Base-by-base conservation (phyloP, 2,797 vertebrate species). In the Phrynocephalus forsythii region DNA sequence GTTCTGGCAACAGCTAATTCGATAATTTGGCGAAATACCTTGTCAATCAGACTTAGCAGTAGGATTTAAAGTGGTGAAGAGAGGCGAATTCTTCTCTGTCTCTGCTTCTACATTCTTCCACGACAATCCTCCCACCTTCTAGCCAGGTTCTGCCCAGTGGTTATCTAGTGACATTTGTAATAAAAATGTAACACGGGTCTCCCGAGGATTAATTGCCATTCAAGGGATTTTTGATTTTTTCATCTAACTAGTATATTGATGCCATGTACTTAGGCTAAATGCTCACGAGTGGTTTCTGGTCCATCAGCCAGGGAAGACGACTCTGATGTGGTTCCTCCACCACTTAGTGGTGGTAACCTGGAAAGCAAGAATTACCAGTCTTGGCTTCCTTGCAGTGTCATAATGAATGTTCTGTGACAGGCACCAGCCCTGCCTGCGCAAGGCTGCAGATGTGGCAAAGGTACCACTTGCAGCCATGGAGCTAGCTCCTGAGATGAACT, bases 371-470 rank as follows among this genome's bases (percentile, higher is more conserved):
- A 79, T 72, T 44, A 16, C 82, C 11, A n/a, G 44, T 18, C 69
- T 81, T 68, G 60, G 87, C 84, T 81, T 85, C 87, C 83, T 88
- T 85, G 87, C 87, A 81, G 76, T 80, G n/a, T 20, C 60, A 30
- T 2, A 24, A 33, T 44, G 44, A 67, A 76, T 30, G 66, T 67
- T 88, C 52, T 38, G 75, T 56, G 11, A 26, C 78, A 56, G 18
- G 6, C 28, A 11, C 20, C 38, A 38, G 8, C 38, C 75, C 24
- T 3, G 18, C 10, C 72, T 18, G 13, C n/a, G 13, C 18, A 11
- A 20, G 69, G 24, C 73, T 83, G 77, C 38, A 76, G 28, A 66
- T 22, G 44, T 38, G 60, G 69, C 18, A 38, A 73, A 81, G 60
- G 60, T 7, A 11, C 24, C 20, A 24, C 1, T n/a, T 56, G 6